Conservation (phyloP, 1,140 invertebrate genomes). For the Aricia agestis region DNA sequence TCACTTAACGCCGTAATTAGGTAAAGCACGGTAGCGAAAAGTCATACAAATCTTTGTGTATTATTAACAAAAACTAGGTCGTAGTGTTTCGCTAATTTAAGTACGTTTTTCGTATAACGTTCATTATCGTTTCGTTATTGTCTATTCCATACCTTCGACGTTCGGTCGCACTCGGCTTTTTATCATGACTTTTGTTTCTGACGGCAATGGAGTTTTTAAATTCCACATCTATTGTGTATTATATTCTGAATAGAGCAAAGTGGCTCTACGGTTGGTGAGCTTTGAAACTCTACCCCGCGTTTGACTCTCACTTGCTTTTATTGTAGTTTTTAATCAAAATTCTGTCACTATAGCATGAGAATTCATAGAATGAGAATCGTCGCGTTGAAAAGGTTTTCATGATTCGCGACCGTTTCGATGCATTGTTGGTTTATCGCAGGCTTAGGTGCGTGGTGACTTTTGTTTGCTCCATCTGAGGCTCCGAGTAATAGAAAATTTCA, state of each 20-base stretch:
- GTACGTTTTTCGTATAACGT: constrained; percentile 11
- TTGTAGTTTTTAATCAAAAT: constrained; percentile 17
- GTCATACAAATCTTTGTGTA: constrained; percentile 13
- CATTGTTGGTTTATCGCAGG: constrained; percentile 4
- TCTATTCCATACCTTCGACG: constrained; percentile 15
- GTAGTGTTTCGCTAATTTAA: constrained; percentile 7
- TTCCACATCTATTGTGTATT: constrained; percentile 15
- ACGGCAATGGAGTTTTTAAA: constrained; percentile 12
- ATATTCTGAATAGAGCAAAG: constrained; percentile 13
- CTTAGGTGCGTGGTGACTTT: constrained; percentile 4
- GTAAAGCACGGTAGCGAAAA: neutral
- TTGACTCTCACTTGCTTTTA: constrained; percentile 13
- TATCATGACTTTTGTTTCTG: constrained; percentile 13
- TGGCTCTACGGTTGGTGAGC: constrained; percentile 9
- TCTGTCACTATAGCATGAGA: constrained; percentile 15
- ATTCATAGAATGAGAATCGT: constrained; percentile 11
- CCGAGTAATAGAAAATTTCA: constrained; percentile 5
- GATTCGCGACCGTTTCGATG: neutral
- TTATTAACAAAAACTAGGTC: constrained; percentile 6
- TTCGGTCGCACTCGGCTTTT: constrained; percentile 4
- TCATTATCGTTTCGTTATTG: constrained; percentile 15
- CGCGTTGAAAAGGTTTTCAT: constrained; percentile 7
- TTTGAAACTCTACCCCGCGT: constrained; percentile 9
- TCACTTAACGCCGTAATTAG: neutral
- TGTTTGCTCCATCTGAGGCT: neutral